Base-by-base conservation (phyloP, 2,797 vertebrate species). In the Lemur catta region DNA sequence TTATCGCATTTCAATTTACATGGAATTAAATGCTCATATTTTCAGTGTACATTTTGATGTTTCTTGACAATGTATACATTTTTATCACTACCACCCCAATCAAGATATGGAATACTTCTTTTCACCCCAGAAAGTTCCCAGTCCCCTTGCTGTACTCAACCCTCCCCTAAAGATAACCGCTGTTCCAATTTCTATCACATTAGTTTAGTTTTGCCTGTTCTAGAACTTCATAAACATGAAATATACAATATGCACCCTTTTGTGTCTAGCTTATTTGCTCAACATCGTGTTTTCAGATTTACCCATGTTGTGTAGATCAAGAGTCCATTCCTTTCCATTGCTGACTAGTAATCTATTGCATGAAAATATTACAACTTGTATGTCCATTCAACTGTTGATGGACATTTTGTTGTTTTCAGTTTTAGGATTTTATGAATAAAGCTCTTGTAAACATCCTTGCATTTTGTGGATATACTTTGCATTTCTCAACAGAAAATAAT, bases 311-410 rank as follows among this genome's bases (percentile, higher is more conserved):
- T 33, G 2, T 33, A 71, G 12, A 93, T 84, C 24, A 48, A 38
- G 20, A 94, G 28, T 61, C 57, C 33, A 52, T 35, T 91, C 5
- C 38, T 92, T 92, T 87, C 52, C 57, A 89, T 87, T 67, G 12
- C 71, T 43, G 59, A 71, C 15, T 72, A 78, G 30, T 48, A 67
- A 67, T 75, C 81, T 72, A 61, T 10, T 84, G 8, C 28, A 26
- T 78, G 33, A 94, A 89, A 95, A 93, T 46, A 67, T 24, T 55
- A 91, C 30, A 74, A 43, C 76, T 76, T 80, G 12, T 84, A 72
- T 26, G 14, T 30, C 52, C 33, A 33, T 71, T 84, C 6, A 48
- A n/a, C 50, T 65, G 24, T 28, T 90, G 30, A 67, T 38, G 22
- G 13, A 59, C 11, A 79, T 50, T 74, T 91, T 18, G 7, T 30